Base-by-base conservation (phyloP, 2,113 vertebrate species). In the Bettongia penicillata region DNA sequence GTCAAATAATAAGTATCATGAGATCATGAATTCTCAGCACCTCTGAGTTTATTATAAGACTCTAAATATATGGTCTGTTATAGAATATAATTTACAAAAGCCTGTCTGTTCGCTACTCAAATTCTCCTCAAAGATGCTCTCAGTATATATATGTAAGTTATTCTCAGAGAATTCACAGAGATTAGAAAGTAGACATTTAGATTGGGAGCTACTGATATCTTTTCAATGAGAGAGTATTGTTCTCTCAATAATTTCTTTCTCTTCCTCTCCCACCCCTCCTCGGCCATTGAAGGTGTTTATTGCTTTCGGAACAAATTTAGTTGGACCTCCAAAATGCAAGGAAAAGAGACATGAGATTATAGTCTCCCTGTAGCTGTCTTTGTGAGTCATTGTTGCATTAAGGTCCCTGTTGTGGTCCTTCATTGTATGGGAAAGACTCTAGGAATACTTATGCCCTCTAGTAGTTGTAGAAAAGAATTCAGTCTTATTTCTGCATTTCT, bases 241-340 rank as follows among this genome's bases (percentile, higher is more conserved):
- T 77, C 37, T 77, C 61, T 14, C 14, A 14, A 16, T 68, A n/a
- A 68, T 68, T 68, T 68, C 37, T 68, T 55, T 55, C 55, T 25
- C 25, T 11, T 68, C 14, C 57, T 28, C 51, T 11, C 31, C 19
- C 5, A 4, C 19, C 57, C 31, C 31, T 3, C 48, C 3, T 3
- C 48, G 48, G 48, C 48, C 25, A 57, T 28, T 31, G n/a, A 19
- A 77, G 16, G 3, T n/a, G 7, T n/a, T 92, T 93, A 50, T 31
- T 92, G 51, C 94, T 95, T 95, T 92, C 25, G 48, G 53, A 24
- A 89, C n/a, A 47, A 93, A 89, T 90, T 91, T 96, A 51, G 95
- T 55, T 93, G 89, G 50, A 48, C 84, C 3, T 8, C 37, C 55
- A n/a, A 57, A 28, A 77, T 53, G 84, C 47, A 68, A 68, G n/a